Base-by-base conservation (phyloP, 2,113 vertebrate genomes). In the Gopherus evgoodei region DNA sequence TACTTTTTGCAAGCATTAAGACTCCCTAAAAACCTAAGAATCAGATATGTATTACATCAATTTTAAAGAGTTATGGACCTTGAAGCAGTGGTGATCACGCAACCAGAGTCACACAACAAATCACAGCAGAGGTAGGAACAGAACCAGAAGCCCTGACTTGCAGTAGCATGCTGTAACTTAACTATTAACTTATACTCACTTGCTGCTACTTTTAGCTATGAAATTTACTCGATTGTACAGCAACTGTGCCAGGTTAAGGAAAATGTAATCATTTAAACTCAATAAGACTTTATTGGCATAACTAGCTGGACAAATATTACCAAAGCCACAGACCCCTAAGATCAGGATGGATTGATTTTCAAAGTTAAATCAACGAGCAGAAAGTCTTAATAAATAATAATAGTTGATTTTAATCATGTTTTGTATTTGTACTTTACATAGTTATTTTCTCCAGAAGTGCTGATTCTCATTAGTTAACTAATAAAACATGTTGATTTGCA, bases 211-310 rank as follows among this genome's bases (percentile, higher is more conserved):
- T 42, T 56, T 84, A 90, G 54, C 11, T 31, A 9, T 0, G 17
- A 50, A 50, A 8, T 0, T 7, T 1, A 56, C 44, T n/a, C 38
- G 54, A 75, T 65, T 38, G 27, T 13, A 75, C 0, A 0, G 76
- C n/a, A 65, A 72, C 0, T 0, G 22, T 3, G 50, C 1, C 16
- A 10, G 0, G 0, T 14, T 22, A 25, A 38, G n/a, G n/a, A 38
- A n/a, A 31, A 27, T 4, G 35, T n/a, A 82, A 72, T 47, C 1
- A 50, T n/a, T 56, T 31, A 3, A 6, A 79, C 72, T 29, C 1
- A 1, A 10, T 8, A 75, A 69, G 31, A 0, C 53, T 29, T 62
- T 35, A 31, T 59, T 87, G 53, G 62, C n/a, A 8, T 14, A 29
- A 86, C 17, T 9, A 29, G 21, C 27, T 27, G 47, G 59, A 59